Evolutionary conservation across 2,888 invertebrate species (phyloP), one percentile per base, ranked within the genome.

Genomic region (Cerceris ruficornis): DNA sequence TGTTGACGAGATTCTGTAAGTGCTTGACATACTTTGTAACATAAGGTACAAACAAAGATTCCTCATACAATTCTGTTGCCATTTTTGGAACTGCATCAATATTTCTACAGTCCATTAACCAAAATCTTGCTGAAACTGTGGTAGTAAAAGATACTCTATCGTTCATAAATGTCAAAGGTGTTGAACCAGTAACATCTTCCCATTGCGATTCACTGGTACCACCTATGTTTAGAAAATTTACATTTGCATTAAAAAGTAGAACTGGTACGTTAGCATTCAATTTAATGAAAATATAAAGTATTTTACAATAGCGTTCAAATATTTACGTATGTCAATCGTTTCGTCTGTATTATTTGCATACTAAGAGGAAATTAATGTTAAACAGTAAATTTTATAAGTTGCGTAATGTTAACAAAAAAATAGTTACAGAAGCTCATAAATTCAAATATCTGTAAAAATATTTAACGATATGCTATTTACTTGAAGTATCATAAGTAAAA

Each of bases 141-240:
- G 99, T 99, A 9, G 99, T 99, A 93, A 99, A 99, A 41, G 98
- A 98, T 1, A 99, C 99, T 91, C 98, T 98, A 92, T 99, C 98
- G 88, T 98, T 98, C 81, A 98, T 97, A 93, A 99, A 97, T 7
- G 98, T 98, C 82, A 99, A 94, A 11, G 99, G 99, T 0, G 99
- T 99, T 58, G 98, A 98, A 42, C 99, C 99, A 0, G 99, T 99
- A 9, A 99, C 99, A 93, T 99, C 99, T 92, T 99, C 99, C 99
- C 99, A 99, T 87, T 98, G 97, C 6, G 99, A 99, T 83, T 98
- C 96, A 86, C 97, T 97, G 84, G 98, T 97, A 2, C 99, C 99
- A 77, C 99, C 96, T 95, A 17, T 28, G 52, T n/a, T 67, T 15
- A 46, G 28, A 54, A 39, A 28, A 57, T 11, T 50, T 50, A 7